These are phyloP conservation scores for Eristalis tenax DNA, from an alignment of 2,888 invertebrate species.

Conservation along the genomic window DNA sequence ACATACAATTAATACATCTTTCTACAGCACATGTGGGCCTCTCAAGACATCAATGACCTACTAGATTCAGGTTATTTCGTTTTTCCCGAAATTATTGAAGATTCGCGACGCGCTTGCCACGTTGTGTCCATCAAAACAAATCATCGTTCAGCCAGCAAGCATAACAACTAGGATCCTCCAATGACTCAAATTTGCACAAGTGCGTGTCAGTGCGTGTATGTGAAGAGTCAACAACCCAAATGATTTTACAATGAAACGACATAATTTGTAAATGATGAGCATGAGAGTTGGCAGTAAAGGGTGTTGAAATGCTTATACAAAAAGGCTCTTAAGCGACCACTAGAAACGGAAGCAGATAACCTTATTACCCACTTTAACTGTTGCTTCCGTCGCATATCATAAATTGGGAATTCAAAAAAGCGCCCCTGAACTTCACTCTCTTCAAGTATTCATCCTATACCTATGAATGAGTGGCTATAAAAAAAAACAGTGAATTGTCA, in stretches of 20 bases:
- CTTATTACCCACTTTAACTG: not conserved
- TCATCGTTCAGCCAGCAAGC: not conserved
- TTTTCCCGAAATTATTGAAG: too few species aligned
- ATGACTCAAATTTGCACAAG: not conserved
- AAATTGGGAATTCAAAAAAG: not conserved
- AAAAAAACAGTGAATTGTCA: not conserved
- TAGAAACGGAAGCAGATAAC: not conserved
- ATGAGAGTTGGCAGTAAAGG: not conserved
- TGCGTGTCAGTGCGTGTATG: not conserved
- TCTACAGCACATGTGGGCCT: too few species aligned
- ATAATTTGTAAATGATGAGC: not conserved
- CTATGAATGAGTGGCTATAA: not conserved
- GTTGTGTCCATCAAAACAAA: not conserved
- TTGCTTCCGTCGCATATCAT: not conserved
- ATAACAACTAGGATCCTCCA: not conserved
- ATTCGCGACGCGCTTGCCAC: not conserved
- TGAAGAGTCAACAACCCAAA: not conserved
- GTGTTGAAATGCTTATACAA: not conserved
- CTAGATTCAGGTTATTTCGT: too few species aligned
- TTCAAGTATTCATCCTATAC: not conserved
- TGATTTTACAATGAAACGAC: not conserved
- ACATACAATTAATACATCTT: too few species aligned
- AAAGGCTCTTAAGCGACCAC: not conserved
- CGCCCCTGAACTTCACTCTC: not conserved
- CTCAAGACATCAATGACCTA: too few species aligned